Evolutionary conservation across 2,113 vertebrate species (phyloP).

Genomic region (Tonatia bakeri): DNA sequence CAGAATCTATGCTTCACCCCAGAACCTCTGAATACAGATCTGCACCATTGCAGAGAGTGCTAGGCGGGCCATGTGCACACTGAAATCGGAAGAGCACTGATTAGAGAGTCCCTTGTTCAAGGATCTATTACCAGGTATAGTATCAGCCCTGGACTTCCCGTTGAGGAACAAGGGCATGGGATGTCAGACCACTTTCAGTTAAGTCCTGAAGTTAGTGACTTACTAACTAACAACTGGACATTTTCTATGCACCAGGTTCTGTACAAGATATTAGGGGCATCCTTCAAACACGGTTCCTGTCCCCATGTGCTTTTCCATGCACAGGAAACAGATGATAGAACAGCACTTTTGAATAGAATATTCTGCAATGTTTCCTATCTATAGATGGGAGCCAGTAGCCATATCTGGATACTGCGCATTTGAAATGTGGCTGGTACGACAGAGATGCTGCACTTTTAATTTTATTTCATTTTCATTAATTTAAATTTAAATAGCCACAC

Average conservation of each 20-base stretch:
- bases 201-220: neutral
- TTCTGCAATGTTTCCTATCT: neutral
- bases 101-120: neutral
- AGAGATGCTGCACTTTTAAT: neutral
- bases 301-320: neutral
- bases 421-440: neutral
- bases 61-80: rapidly evolving
- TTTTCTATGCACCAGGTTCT: neutral
- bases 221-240: neutral
- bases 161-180: neutral
- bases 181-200: neutral
- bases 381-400: neutral
- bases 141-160: no score
- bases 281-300: neutral
- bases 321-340: neutral
- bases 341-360: neutral
- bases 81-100: neutral
- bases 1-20: neutral
- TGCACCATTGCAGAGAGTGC: rapidly evolving
- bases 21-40: neutral
- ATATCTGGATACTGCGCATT: neutral
- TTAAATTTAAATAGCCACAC: neutral
- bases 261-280: neutral
- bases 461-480: neutral
- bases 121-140: no score